Evolutionary conservation across 2,797 vertebrate species (phyloP), one percentile per base, ranked within the genome.

Genomic region (Amblyraja radiata): DNA sequence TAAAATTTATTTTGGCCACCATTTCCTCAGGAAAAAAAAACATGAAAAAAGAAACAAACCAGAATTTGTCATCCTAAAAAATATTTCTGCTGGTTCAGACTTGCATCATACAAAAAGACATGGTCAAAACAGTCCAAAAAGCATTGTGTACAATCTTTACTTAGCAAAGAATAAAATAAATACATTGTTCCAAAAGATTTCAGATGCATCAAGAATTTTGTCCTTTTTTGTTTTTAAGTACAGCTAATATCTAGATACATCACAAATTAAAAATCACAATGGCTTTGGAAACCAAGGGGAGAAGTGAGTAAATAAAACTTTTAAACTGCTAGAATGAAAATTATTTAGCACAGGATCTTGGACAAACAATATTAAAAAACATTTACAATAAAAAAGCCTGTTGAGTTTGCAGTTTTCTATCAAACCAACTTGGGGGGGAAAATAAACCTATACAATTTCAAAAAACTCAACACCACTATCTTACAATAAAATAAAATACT

Each of bases 101-200:
- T 92, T 92, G 73, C 90, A 76, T 92, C 28, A 32, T 92, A 92
- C 68, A 92, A 74, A 74, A 88, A 88, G 61, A 88, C 84, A 88
- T 88, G 84, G 63, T 88, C 84, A 88, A 92, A 92, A 92, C 90
- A 92, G 90, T 73, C 65, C 71, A 91, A 91, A 88, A 91, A 91
- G 88, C 71, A 74, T 68, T 74, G 39, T 74, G 71, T 91, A 91
- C 90, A 91, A 71, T 91, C 71, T 91, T 91, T 74, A 91, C 90
- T 91, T 74, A 91, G 90, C 90, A 91, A 91, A 91, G 65, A 88
- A 91, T 91, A 74, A 91, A 74, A 91, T 91, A 91, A 88, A 88
- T 88, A 88, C 84, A 88, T 88, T 88, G 83, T 65, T 88, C 84
- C 84, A 88, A 88, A 88, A 88, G 84, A 32, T 65, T 88, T 88